Percentiles rank a stretch among this genome's conserved stretches.
These are phyloP conservation scores for Oeneis ivallda DNA, from an alignment of 2,888 invertebrate species.

Conservation along the genomic window DNA sequence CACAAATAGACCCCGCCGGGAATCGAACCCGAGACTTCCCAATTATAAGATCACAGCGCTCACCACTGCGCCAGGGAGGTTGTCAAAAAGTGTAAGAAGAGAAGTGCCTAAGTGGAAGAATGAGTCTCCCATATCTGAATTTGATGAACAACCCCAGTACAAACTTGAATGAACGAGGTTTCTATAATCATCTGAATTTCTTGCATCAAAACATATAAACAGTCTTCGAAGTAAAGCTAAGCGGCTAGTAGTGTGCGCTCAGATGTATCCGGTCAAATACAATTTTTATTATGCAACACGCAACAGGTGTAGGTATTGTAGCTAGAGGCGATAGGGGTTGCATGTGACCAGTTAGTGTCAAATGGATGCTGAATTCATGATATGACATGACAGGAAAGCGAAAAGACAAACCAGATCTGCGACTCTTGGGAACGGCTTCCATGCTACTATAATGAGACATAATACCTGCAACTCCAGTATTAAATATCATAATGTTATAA, in stretches of 20 bases:
- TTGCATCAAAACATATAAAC: no score
- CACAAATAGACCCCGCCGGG: no score
- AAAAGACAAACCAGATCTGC: slow-evolving; percentile 17
- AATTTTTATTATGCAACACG: slow-evolving; percentile 49
- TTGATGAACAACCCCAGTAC: no score
- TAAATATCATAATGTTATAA: slow-evolving; percentile 1
- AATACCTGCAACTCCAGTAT: slow-evolving; percentile 9
- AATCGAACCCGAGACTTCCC: no score
- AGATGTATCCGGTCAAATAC: slow-evolving; percentile 43
- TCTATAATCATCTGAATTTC: no score
- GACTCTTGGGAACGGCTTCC: slow-evolving; percentile 12
- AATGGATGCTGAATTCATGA: slow-evolving; percentile 42
- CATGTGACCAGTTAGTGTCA: slow-evolving; percentile 73
- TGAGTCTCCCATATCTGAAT: no score
- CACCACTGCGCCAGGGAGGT: no score
- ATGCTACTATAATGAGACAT: slow-evolving; percentile 14
- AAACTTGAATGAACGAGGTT: no score
- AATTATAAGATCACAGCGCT: no score
- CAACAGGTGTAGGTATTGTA: slow-evolving; percentile 65
- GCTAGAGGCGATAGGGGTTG: slow-evolving; percentile 67
- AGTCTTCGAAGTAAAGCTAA: no score
- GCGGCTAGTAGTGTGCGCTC: slow-evolving; percentile 40
- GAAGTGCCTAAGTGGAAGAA: no score
- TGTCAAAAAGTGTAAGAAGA: no score
- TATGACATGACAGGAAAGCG: slow-evolving; percentile 18